Evolutionary conservation across 2,888 invertebrate genomes (phyloP).

Genomic region (Folsomia candida): DNA sequence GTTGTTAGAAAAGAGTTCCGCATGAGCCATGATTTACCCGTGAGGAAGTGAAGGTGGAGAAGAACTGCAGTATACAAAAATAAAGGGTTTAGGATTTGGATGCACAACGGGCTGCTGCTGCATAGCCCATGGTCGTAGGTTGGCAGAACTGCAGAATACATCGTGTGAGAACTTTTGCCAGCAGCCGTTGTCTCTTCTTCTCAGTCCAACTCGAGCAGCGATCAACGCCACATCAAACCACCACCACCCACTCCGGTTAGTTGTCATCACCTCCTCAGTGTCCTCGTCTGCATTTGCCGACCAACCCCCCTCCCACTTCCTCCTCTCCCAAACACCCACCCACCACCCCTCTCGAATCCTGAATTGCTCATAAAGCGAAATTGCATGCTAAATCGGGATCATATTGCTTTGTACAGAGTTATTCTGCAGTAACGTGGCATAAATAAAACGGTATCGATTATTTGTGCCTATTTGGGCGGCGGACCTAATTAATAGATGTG

Average conservation of each 20-base stretch:
- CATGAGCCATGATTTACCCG: not conserved
- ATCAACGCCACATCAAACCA: not conserved
- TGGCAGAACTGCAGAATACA: not conserved
- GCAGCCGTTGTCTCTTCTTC: not conserved
- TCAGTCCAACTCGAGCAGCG: constrained; percentile 12
- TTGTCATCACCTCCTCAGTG: not conserved
- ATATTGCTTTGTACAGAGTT: not conserved
- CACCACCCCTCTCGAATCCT: not conserved
- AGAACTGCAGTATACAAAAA: not conserved
- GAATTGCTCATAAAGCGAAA: not conserved
- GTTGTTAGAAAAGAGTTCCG: not conserved
- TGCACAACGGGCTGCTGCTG: not conserved
- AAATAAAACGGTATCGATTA: not conserved
- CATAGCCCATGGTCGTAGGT: not conserved
- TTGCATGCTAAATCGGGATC: not conserved
- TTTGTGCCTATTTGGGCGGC: not conserved
- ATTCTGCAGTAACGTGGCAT: not conserved
- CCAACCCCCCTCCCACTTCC: not conserved
- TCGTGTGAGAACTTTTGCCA: not conserved
- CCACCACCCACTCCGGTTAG: not conserved
- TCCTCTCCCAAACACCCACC: not conserved
- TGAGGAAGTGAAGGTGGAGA: constrained; percentile 3
- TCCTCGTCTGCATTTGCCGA: not conserved
- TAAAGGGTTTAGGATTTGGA: not conserved
- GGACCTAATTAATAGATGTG: not conserved